Evolutionary conservation across 2,888 invertebrate genomes (phyloP).

Genomic region (Synergus itoensis): DNA sequence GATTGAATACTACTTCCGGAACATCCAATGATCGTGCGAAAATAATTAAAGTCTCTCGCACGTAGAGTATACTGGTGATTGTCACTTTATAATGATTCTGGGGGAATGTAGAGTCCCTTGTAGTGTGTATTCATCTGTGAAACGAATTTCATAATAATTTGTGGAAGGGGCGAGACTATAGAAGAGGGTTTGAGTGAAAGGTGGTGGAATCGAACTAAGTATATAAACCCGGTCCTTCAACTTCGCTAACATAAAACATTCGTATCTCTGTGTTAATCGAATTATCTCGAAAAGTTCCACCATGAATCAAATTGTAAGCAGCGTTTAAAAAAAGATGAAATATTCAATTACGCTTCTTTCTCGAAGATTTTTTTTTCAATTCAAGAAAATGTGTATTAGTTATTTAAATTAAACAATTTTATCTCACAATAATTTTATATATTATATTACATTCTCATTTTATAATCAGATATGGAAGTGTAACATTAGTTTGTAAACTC

Average conservation of each 20-base stretch:
- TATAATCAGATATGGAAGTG: not conserved
- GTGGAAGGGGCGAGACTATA: slow-evolving; percentile 64
- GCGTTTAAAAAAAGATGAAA: slow-evolving; percentile 43
- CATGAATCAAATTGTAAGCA: slow-evolving; percentile 70
- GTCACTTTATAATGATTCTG: not conserved
- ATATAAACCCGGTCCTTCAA: slow-evolving; percentile 71
- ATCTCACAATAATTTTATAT: not conserved
- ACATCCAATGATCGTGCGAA: not conserved
- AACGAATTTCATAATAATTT: slow-evolving; percentile 46
- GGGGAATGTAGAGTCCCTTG: slow-evolving; percentile 20
- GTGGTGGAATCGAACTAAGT: slow-evolving; percentile 72
- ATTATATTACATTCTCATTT: not conserved
- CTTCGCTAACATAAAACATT: slow-evolving; percentile 64
- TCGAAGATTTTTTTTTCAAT: not conserved
- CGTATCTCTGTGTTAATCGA: slow-evolving; percentile 49
- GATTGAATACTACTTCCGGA: not conserved
- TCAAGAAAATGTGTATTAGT: not conserved
- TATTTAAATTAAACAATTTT: not conserved
- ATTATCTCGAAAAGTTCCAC: slow-evolving; percentile 52
- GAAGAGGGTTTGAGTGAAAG: slow-evolving; percentile 69
- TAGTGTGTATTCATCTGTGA: slow-evolving; percentile 13
- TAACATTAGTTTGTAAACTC: not conserved
- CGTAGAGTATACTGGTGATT: not conserved
- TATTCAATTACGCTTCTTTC: not conserved
- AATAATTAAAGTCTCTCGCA: slow-evolving; percentile 4